Evolutionary conservation across 2,113 vertebrate species (phyloP), one percentile per base, ranked within the genome.

Genomic region (Psittacara wagleri): DNA sequence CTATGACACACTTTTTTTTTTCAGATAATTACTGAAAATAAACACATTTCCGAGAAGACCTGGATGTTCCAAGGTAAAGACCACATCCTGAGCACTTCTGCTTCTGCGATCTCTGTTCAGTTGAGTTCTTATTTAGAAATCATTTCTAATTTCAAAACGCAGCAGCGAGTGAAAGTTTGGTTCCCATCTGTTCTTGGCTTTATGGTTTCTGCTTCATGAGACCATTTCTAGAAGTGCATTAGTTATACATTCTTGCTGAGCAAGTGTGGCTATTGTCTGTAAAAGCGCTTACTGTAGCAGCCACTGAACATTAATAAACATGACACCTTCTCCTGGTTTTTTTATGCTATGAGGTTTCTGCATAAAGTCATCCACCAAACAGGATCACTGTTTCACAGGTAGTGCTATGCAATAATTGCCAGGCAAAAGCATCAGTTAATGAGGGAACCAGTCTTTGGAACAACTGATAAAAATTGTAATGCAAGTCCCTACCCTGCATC

Each of bases 141-240:
- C 15, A 28, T 73, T 90, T 54, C 39, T 59, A 48, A 79, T 90
- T 88, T 83, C 67, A 74, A 88, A 95, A 83, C 6, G 49, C 62
- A 94, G 27, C 78, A n/a, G 12, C 6, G 17, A 89, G 55, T 39
- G 63, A 63, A 86, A 87, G 39, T 68, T 93, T 66, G 64, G n/a
- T 70, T 89, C 55, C 86, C 94, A 96, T 92, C 96, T 96, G 93
- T 76, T 96, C 73, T 67, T 67, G 70, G 51, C 85, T 90, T 94
- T 79, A 70, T 46, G n/a, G 69, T 95, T 95, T 93, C 86, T 96
- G 86, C 96, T 84, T 76, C 74, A 17, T 3, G 64, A 95, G 75
- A 68, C 62, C 28, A 28, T 62, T 91, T 83, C 68, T 86, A 93
- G 77, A 57, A 77, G 63, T 54, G 72, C 68, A 75, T 86, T 75